Evolutionary conservation across 92 coral and sea anemone species (phyloP), one percentile per base, ranked within the genome.

Genomic region (Heteractis magnifica): DNA sequence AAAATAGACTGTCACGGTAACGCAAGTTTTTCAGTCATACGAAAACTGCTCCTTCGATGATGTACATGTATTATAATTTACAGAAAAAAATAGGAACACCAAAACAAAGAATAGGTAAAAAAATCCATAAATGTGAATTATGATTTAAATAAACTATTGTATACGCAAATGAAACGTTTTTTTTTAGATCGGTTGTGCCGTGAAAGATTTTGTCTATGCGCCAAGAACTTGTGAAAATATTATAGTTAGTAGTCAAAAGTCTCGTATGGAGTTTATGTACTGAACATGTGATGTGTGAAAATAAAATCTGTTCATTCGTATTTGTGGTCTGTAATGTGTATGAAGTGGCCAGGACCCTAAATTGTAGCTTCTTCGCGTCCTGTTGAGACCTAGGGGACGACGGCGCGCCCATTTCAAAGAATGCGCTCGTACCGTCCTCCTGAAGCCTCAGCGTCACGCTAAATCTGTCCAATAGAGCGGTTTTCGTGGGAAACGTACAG

Each of bases 51-150:
- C 21, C 20, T 7, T 6, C 21, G 10, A 62, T 59, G 65, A 59
- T 62, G 70, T 62, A 62, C 70, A 62, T 62, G 70, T 62, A 18
- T 62, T 62, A 62, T 18, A 62, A 62, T 62, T 62, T n/a, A 62
- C 70, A 62, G 26, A 23, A 16, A 18, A n/a, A 62, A 62, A 62
- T 62, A 62, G 70, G 10, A 62, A 62, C 18, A 62, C 70, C 21
- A 62, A 62, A 6, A 23, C 7, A 12, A 62, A 62, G 20, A 23
- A 62, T 62, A 62, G 26, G 6, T 13, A 8, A 12, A n/a, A 12
- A 13, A 15, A 59, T 58, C 65, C 44, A 34, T 34, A 34, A 10
- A 15, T 18, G 10, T 62, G 21, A 18, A 62, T 62, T 62, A 62
- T 2, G 23, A n/a, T 62, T 62, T 6, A 18, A 58, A 18, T 18